Evolutionary conservation across 2,113 vertebrate genomes (phyloP), one percentile per base, ranked within the genome.

Genomic region (human (Homo sapiens)): DNA sequence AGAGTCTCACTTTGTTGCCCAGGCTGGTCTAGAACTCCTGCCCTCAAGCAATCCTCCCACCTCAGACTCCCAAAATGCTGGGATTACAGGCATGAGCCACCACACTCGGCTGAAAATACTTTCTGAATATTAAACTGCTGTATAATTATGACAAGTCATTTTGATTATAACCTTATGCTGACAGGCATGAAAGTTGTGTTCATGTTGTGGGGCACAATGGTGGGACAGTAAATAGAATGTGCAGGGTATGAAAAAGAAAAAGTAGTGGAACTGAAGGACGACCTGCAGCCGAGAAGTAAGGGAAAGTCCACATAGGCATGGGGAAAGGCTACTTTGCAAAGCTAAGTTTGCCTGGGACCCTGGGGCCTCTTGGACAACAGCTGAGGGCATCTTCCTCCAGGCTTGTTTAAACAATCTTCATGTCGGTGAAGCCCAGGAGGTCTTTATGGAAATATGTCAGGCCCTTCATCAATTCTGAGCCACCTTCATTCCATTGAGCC

Each of bases 301-400:
- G 25, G 16, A 50, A 45, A 10, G 1, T 55, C 40, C 61, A 50
- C 11, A 0, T 0, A 22, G 11, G 43, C 25, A 20, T 1, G 9
- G 4, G 12, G 32, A 81, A 93, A 61, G 35, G 10, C 73, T 10
- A 16, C 27, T 64, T 6, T 35, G 22, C n/a, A 45, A 92, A 50
- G 52, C 17, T 27, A n/a, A 85, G n/a, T 1, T 50, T 38, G 52
- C 30, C 75, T 70, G 40, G n/a, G 10, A 35, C 32, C 43, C 57
- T 27, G 45, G 5, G 10, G 22, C 27, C n/a, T 30, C 1, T 38
- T 18, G 10, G 6, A 12, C 52, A 57, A 45, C 16, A 25, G n/a
- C 70, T 78, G 57, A n/a, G 40, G 50, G 38, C 35, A 9, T 12
- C 16, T 75, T 93, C 25, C 61, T 48, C 16, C 52, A 20, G 50